phyloP scores from a whole-genome alignment of 1,140 invertebrate genomes.

The Linepithema humile region DNA sequence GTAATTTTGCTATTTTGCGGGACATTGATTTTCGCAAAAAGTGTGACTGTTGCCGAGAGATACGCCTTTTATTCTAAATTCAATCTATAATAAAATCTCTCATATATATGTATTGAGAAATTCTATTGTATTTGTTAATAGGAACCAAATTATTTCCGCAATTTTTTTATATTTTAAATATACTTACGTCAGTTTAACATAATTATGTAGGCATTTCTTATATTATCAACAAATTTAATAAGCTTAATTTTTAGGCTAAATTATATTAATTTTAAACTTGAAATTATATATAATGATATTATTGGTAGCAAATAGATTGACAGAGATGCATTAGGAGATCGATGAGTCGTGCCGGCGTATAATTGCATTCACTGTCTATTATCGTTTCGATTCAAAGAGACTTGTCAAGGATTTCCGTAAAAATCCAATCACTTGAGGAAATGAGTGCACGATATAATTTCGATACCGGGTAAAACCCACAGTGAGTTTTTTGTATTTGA shows the following conservation, averaged over 20 bases:
- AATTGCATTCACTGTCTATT: conserved; percentile 3
- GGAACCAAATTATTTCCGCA: background rate
- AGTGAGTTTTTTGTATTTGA: conserved; percentile 7
- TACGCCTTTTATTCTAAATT: conserved; percentile 9
- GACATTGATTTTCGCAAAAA: conserved; percentile 24
- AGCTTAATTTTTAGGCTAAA: background rate
- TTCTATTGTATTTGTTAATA: background rate
- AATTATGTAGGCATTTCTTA: too few relatives aligned
- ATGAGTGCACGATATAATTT: conserved; percentile 14
- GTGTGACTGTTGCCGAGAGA: background rate
- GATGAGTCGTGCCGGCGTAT: background rate
- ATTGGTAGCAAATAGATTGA: background rate
- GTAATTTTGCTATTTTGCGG: background rate
- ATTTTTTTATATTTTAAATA: background rate
- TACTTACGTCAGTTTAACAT: background rate
- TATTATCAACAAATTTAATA: too few relatives aligned
- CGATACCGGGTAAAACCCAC: conserved; percentile 1
- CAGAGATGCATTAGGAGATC: background rate
- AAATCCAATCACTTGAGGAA: conserved; percentile 17
- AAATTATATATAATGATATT: background rate
- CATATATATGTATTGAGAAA: background rate
- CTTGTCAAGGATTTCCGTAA: conserved; percentile 12
- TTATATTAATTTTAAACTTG: background rate
- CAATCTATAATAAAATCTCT: background rate
- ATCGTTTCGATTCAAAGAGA: background rate